Conservation (phyloP, 1,140 invertebrate genomes). For the Drosophila takahashii region DNA sequence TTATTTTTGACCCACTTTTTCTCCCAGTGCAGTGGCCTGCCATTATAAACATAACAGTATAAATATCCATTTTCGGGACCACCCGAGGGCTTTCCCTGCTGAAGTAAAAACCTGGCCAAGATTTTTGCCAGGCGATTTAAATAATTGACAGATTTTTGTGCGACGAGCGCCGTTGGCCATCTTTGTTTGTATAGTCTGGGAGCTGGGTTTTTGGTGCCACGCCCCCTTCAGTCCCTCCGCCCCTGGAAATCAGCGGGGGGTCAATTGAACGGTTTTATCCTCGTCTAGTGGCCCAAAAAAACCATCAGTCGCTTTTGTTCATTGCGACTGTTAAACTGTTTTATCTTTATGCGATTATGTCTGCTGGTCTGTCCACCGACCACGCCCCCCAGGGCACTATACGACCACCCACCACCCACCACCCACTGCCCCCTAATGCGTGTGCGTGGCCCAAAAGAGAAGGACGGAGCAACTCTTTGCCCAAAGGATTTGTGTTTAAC, state of each 20-base stretch:
- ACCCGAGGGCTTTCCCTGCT: constrained; percentile 24
- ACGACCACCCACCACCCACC: background rate
- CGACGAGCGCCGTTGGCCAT: constrained; percentile 36
- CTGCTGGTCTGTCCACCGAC: constrained; percentile 34
- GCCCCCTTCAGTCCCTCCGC: background rate
- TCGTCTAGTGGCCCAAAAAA: constrained; percentile 4
- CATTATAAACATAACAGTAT: constrained; percentile 1
- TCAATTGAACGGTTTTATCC: constrained; percentile 41
- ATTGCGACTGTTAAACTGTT: constrained; percentile 77
- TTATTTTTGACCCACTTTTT: background rate
- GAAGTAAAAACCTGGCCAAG: constrained; percentile 45
- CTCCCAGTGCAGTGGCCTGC: background rate
- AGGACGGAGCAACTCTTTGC: constrained; percentile 67
- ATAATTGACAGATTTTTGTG: constrained; percentile 79
- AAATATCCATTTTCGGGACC: background rate
- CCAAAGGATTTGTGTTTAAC: constrained; percentile 81
- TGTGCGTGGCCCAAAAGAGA: constrained; percentile 36
- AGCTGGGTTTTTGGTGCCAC: background rate
- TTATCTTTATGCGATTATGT: constrained; percentile 83
- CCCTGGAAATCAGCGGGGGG: constrained; percentile 29
- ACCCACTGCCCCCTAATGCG: constrained; percentile 19
- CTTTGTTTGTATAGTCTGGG: constrained; percentile 32
- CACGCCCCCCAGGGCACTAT: background rate
- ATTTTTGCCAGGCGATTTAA: constrained; percentile 75
- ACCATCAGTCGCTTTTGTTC: constrained; percentile 55